Evolutionary conservation across 1,140 invertebrate genomes (phyloP).

Genomic region (Oryzaephilus surinamensis): DNA sequence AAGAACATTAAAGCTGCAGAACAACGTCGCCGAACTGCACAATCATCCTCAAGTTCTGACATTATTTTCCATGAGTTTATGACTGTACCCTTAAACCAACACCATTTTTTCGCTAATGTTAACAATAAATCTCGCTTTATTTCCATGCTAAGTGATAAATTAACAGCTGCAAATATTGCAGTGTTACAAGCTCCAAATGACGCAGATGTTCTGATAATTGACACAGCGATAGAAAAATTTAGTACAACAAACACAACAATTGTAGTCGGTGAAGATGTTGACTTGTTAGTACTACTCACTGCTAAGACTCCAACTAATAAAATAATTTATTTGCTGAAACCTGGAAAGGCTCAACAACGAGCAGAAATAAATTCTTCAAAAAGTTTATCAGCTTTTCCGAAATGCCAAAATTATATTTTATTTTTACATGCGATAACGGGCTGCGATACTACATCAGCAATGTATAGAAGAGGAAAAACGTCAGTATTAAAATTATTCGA

Average conservation of each 20-base stretch:
- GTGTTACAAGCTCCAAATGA: constrained; percentile 7
- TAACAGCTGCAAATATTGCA: constrained; percentile 4
- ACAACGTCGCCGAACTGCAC: constrained; percentile 24
- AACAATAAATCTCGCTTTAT: too few relatives aligned
- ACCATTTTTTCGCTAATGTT: too few relatives aligned
- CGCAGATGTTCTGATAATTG: constrained; percentile 5
- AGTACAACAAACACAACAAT: constrained; percentile 15
- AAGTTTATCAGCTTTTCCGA: constrained; percentile 14
- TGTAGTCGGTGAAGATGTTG: constrained; percentile 24
- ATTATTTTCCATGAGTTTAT: too few relatives aligned
- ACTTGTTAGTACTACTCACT: constrained; percentile 21
- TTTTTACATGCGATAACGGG: constrained; percentile 17
- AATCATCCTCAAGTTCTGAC: too few relatives aligned
- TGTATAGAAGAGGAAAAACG: constrained; percentile 30
- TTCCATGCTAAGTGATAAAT: constrained; percentile 2
- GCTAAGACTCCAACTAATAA: constrained; percentile 20
- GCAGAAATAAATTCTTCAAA: constrained; percentile 15
- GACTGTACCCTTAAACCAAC: too few relatives aligned
- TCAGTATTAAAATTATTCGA: constrained; percentile 30
- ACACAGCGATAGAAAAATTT: constrained; percentile 11
- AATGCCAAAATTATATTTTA: constrained; percentile 15
- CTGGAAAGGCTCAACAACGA: constrained; percentile 13
- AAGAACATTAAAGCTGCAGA: constrained; percentile 20
- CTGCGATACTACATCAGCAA: constrained; percentile 26
- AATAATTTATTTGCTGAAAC: constrained; percentile 20